Evolutionary conservation across 2,113 vertebrate species (phyloP).

Genomic region (Neotragus moschatus): DNA sequence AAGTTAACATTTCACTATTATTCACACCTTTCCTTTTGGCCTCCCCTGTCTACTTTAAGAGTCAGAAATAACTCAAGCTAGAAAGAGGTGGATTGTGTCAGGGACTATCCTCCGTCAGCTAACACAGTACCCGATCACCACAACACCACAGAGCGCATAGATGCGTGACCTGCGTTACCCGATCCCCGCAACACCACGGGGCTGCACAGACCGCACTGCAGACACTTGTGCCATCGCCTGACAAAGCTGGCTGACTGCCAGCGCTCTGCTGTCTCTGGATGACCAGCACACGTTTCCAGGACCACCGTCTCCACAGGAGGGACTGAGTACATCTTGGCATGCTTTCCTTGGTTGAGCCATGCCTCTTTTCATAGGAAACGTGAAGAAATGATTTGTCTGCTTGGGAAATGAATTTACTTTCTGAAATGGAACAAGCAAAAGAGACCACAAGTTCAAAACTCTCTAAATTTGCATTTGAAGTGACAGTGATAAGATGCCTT

Average conservation of each 20-base stretch:
- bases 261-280: neutral
- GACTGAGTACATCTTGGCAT: fast-evolving
- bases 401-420: neutral
- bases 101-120: neutral
- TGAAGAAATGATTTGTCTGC: neutral
- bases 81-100: neutral
- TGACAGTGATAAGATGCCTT: neutral
- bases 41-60: slow-evolving; percentile 18
- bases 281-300: neutral
- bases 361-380: neutral
- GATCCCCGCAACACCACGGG: neutral
- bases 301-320: neutral
- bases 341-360: neutral
- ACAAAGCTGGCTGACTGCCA: neutral
- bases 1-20: slow-evolving; percentile 19
- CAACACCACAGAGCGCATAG: neutral
- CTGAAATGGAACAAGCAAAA: neutral
- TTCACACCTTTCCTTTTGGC: neutral
- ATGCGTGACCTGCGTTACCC: neutral
- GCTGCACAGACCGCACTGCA: neutral
- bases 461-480: neutral
- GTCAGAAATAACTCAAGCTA: neutral
- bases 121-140: neutral
- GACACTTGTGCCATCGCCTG: neutral
- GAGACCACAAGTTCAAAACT: neutral